Base-by-base conservation (phyloP, 2,113 vertebrate species). In the Dromaius novaehollandiae region DNA sequence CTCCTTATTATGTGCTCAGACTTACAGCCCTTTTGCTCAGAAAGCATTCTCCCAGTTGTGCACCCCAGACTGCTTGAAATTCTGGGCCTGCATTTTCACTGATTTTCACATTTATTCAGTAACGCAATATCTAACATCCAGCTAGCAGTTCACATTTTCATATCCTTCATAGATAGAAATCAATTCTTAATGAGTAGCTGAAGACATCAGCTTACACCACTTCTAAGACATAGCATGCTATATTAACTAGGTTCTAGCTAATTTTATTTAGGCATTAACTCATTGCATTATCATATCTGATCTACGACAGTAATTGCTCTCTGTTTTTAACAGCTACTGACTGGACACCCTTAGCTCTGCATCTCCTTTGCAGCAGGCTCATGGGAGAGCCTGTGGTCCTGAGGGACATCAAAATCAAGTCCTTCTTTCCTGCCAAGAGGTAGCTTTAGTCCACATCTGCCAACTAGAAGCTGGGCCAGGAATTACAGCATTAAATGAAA, bases 221-320 rank as follows among this genome's bases (percentile, higher is more conserved):
- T 83, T 69, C 79, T 88, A 76, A 81, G 71, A 66, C 30, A 56
- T n/a, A 85, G 85, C 34, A 19, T 2, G 1, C 42, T 74, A 64
- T 75, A 83, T 81, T 91, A 88, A 81, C 68, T 34, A 53, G 63
- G 71, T 60, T 95, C 73, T 78, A 80, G 77, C 89, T 93, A 36
- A 96, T 94, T 94, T 86, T 86, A 73, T 90, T 91, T 51, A 61
- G 69, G n/a, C 56, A 86, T 86, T 90, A 95, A 90, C 85, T 95
- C 56, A 79, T 93, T 92, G 61, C 42, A 42, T 86, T 68, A 86
- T 77, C 78, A 91, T 36, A 95, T 82, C 46, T 75, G 64, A 90
- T 88, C 79, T 51, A 55, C 80, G 78, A 11, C 95, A 94, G 79
- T 93, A 97, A 95, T 94, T 95, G 64, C 71, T 88, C 84, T 68